Evolutionary conservation across 2,113 vertebrate species (phyloP).

Genomic region (Laterallus jamaicensis): DNA sequence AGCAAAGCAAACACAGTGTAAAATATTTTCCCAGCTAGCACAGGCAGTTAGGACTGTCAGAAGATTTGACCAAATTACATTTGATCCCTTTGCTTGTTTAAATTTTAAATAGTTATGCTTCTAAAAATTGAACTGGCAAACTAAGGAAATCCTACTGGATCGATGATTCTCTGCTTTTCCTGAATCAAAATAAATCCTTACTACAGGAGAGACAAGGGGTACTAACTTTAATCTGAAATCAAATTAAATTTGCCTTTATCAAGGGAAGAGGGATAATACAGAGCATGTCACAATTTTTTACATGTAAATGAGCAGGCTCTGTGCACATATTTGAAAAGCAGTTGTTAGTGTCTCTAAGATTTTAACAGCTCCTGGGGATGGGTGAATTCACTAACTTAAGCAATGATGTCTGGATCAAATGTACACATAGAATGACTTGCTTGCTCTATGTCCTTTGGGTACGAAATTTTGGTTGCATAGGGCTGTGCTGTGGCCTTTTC

Average conservation of each 20-base stretch:
- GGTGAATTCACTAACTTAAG: background rate
- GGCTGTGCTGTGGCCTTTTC: background rate
- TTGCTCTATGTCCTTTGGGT: background rate
- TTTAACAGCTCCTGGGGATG: background rate
- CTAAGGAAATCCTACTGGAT: background rate
- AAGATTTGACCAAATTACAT: background rate
- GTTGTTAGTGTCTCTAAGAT: background rate
- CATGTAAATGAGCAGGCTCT: background rate
- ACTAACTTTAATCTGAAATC: background rate
- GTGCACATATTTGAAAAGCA: background rate
- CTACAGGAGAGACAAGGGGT: background rate
- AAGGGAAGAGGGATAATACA: background rate
- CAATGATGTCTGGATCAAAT: background rate
- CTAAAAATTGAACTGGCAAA: background rate
- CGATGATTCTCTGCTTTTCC: background rate
- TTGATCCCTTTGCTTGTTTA: background rate
- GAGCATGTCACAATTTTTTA: background rate
- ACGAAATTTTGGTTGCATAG: background rate
- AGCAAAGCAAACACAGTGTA: background rate
- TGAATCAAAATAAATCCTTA: background rate
- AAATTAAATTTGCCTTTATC: background rate
- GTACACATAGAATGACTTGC: background rate
- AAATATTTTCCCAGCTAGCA: background rate
- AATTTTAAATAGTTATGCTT: background rate
- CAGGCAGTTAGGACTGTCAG: background rate